Evolutionary conservation across 2,797 vertebrate species (phyloP), one percentile per base, ranked within the genome.

Genomic region (Glyptemys insculpta): DNA sequence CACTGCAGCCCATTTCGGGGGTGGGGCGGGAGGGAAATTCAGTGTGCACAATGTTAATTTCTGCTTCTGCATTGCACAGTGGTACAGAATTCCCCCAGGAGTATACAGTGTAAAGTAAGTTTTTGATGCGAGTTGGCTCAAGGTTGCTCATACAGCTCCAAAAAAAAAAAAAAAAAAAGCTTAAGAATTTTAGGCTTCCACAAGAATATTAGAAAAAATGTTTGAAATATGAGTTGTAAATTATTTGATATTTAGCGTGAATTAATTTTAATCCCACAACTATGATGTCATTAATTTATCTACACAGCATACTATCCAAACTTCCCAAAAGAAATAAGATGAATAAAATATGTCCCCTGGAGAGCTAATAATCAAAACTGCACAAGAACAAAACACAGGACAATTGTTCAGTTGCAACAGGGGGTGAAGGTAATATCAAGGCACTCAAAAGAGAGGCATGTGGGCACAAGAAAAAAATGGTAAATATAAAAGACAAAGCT

Each of bases 361-460:
- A 44, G 21, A 74, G 21, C 37, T 74, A 44, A n/a, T 65, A n/a
- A 74, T 74, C 41, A 4, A 44, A 25, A 74, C 37, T 23, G 37
- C 37, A 12, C 37, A 44, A 44, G 50, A 94, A 89, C 88, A 52
- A 54, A 90, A 8, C 78, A 52, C 83, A 89, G 91, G 25, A 82
- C 84, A 29, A 10, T 53, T 87, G 37, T 57, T 94, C 80, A 16
- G 47, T 31, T 23, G 74, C 47, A 8, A 3, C 34, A 89, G 50
- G 54, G 82, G 12, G 57, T 85, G 62, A 88, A 85, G 50, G 31
- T 85, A 5, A 6, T 81, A 57, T 41, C 81, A 82, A 44, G 37
- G 74, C 62, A 25, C 59, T 79, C 47, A 27, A 65, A 87, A 37
- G 25, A 44, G 74, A 79, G 74, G 41, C 57, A n/a, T 78, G 12